Base-by-base conservation (phyloP, 2,888 invertebrate species). In the Drosophila ochracea region DNA sequence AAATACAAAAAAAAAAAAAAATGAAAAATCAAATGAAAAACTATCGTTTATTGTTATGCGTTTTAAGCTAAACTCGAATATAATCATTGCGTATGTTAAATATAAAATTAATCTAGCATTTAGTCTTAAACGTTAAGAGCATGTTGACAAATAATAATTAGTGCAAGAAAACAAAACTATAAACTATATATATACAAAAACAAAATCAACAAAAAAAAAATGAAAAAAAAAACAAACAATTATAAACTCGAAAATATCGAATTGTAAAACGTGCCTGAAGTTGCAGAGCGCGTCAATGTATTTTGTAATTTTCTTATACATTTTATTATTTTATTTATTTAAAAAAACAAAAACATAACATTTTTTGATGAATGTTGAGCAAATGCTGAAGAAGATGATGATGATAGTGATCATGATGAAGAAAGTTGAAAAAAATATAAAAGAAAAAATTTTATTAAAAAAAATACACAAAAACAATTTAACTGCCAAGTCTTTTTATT, bases 261-360 rank as follows among this genome's bases (percentile, higher is more conserved):
- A 71, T 81, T 57, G 78, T 71, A 70, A 68, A 57, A 3, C 78
- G 83, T 77, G 84, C 88, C 84, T 85, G 84, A 84, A 72, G 83
- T 87, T 81, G 85, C 83, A 79, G 87, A 70, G 83, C 77, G 83
- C 79, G 79, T 63, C 64, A 16, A 79, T 74, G 72, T 84, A 83
- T 73, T 85, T 76, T 79, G 85, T 79, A 83, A 76, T 87, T 77
- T 83, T 73, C 77, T 74, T 74, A 84, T 81, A 83, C 73, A 83
- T 69, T 76, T 85, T 87, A 81, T 87, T 84, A 88, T 85, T 88
- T 88, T 85, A 85, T 85, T 85, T 85, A 85, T 85, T 85, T 88
- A 82, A 78, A 77, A 64, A 61, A 63, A 55, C 64, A 81, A 70
- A 71, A 68, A 41, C 30, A 60, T 63, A 68, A 80, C 80, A 74